Evolutionary conservation across 2,113 vertebrate genomes (phyloP).

Genomic region (mouse (Mus musculus)): DNA sequence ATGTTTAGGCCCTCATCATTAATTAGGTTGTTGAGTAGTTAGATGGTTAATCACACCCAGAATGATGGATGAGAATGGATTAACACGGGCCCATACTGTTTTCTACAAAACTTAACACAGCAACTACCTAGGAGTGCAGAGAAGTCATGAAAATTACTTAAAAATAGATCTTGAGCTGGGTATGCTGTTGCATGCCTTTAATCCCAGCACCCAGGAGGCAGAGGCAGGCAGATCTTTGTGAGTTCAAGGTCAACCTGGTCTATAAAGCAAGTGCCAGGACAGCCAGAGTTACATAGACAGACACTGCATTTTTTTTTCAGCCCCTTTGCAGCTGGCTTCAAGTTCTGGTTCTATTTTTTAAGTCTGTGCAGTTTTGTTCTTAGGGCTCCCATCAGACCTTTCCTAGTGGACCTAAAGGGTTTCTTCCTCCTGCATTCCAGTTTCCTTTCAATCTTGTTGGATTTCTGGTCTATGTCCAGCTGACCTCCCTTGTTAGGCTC

Average conservation of each 20-base stretch:
- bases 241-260: background rate
- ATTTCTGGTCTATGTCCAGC: background rate
- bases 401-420: background rate
- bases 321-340: background rate
- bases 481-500: background rate
- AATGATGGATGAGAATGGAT: slow-evolving; percentile 1
- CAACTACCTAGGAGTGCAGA: background rate
- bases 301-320: background rate
- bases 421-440: background rate
- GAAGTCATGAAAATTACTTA: background rate
- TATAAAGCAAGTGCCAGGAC: background rate
- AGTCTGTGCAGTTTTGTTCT: background rate
- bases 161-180: background rate
- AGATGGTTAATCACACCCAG: background rate
- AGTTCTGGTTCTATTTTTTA: background rate
- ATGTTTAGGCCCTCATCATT: background rate
- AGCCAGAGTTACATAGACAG: background rate
- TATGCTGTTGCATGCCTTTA: background rate
- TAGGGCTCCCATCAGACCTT: background rate
- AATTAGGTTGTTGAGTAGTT: background rate
- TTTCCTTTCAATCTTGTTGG: background rate
- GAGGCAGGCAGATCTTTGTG: background rate
- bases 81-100: background rate
- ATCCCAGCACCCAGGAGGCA: background rate
- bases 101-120: background rate